These are phyloP conservation scores for Alauda arvensis DNA, from an alignment of 2,797 vertebrate species.

Conservation along the genomic window DNA sequence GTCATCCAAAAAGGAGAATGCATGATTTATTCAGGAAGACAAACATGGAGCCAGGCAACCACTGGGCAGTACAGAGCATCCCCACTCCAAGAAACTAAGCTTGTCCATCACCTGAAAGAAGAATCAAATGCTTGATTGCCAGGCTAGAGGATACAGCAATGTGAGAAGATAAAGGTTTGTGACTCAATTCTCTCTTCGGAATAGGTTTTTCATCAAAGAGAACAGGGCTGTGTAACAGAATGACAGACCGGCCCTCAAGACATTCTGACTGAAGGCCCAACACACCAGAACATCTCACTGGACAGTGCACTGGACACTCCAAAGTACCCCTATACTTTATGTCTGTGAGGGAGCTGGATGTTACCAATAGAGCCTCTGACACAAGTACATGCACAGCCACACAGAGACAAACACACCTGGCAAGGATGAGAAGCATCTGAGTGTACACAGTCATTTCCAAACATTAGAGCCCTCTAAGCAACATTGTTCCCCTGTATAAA, in stretches of 20 bases:
- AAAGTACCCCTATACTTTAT: background rate
- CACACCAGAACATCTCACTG: background rate
- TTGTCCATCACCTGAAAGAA: background rate
- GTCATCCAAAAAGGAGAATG: conserved; percentile 35
- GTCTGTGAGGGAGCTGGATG: background rate
- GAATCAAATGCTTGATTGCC: background rate
- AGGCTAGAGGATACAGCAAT: background rate
- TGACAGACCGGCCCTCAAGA: background rate
- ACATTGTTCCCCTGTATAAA: background rate
- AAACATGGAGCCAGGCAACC: background rate
- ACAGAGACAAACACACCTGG: background rate
- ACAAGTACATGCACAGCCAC: background rate
- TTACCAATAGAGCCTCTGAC: background rate
- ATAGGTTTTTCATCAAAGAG: background rate
- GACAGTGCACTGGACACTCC: background rate
- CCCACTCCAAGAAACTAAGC: conserved; percentile 24
- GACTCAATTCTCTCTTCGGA: background rate
- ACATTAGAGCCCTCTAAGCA: background rate
- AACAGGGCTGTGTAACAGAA: background rate
- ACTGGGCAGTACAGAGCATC: conserved; percentile 5
- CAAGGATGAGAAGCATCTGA: background rate
- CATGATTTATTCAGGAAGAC: conserved; percentile 59
- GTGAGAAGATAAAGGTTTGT: background rate
- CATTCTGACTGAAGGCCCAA: background rate
- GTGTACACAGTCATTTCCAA: background rate